Conservation (phyloP, 1,140 invertebrate species). For the Megalopta genalis region DNA sequence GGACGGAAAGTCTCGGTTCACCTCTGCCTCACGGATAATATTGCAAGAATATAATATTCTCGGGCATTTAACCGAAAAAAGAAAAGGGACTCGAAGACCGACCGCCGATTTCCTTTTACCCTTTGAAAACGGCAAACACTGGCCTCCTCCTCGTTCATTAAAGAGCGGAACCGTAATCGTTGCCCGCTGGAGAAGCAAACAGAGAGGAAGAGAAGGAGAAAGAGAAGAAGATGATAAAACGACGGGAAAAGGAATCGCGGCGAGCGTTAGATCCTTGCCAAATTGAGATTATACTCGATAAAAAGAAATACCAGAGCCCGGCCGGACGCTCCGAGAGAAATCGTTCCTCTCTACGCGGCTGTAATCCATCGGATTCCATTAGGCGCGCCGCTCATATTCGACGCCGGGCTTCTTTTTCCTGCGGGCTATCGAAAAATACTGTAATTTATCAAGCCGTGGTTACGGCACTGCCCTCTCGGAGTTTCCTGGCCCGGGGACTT, state of each 20-base stretch:
- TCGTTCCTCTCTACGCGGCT: slow-evolving; percentile 39
- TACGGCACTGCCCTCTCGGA: slow-evolving; percentile 32
- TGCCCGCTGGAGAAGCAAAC: neutral
- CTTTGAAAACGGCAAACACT: neutral
- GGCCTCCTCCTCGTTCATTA: slow-evolving; percentile 6
- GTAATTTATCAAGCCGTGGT: slow-evolving; percentile 56
- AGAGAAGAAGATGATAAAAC: too few relatives aligned
- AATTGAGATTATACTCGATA: slow-evolving; percentile 46
- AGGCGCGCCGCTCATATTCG: slow-evolving; percentile 49
- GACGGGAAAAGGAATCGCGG: neutral
- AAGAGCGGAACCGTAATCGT: slow-evolving; percentile 1
- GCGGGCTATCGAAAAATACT: slow-evolving; percentile 53
- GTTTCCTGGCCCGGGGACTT: slow-evolving; percentile 41
- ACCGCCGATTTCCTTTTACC: neutral
- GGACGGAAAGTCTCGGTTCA: too few relatives aligned
- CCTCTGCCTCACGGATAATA: too few relatives aligned
- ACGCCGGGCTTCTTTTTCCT: slow-evolving; percentile 27
- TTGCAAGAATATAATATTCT: neutral
- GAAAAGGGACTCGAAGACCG: neutral
- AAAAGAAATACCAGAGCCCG: slow-evolving; percentile 11
- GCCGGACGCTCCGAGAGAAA: slow-evolving; percentile 29
- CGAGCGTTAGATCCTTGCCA: slow-evolving; percentile 41
- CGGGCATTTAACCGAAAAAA: neutral
- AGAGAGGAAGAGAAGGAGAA: neutral
- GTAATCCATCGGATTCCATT: slow-evolving; percentile 63